Base-by-base conservation (phyloP, 2,113 vertebrate genomes). In the Pterophyllum scalare region DNA sequence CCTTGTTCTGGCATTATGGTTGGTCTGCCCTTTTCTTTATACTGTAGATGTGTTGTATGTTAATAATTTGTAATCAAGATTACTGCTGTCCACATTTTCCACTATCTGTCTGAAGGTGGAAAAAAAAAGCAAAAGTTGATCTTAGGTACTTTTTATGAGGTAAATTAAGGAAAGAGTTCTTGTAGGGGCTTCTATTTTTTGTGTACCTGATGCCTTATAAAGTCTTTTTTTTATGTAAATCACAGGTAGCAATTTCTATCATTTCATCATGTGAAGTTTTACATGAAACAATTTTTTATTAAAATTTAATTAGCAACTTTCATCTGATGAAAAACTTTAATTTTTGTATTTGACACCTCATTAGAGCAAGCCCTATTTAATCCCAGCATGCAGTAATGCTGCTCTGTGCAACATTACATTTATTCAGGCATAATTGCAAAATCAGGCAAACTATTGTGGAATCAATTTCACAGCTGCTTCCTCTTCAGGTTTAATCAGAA, bases 381-480 rank as follows among this genome's bases (percentile, higher is more conserved):
- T 81, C 79, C 22, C 28, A 49, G n/a, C 14, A 35, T 40, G 33
- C 22, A 54, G 20, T 61, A 24, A 24, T 65, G 28, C 54, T 6
- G n/a, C 72, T 82, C 40, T 43, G 5, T 28, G 11, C 58, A 33
- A 46, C 74, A 40, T 20, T 64, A 14, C 60, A 35, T 90, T 72
- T 74, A 43, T 80, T 72, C 10, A 11, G 4, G 40, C 38, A 54
- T 77, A 67, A 81, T 84, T 83, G 52, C 61, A 49, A 84, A 82
- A 86, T 86, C 75, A 81, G 64, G 20, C 28, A 81, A 61, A 77
- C 70, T 62, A 84, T 87, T 87, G 75, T 83, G 75, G 85, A 89
- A 85, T 75, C 75, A 86, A 57, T 15, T 87, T 85, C 6, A 61
- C 86, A 91, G 80, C 84, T 88, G 86, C 75, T 57, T 86, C 85